Percentiles rank a stretch among this genome's conserved stretches.
These are phyloP conservation scores for Anseranas semipalmata DNA, from an alignment of 2,113 vertebrate genomes.

Conservation along the genomic window DNA sequence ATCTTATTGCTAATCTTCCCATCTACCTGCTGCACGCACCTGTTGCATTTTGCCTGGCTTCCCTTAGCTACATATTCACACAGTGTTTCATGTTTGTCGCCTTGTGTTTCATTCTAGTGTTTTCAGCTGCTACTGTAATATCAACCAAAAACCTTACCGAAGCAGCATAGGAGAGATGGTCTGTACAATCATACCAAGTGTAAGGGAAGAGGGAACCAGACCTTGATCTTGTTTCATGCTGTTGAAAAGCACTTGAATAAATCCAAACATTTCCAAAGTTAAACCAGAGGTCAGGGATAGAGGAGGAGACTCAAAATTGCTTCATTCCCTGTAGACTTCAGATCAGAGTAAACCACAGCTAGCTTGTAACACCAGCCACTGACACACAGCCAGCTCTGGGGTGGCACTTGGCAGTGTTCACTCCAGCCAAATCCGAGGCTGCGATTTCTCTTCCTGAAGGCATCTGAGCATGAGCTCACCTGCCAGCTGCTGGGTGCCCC, in stretches of 20 bases:
- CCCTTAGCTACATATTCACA: neutral
- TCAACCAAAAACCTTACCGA: neutral
- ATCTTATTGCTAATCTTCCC: neutral
- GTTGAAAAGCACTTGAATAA: neutral
- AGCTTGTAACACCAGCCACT: neutral
- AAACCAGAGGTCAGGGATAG: neutral
- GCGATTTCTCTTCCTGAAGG: neutral
- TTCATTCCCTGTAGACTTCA: neutral
- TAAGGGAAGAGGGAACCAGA: neutral
- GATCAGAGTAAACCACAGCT: neutral
- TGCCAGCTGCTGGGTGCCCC: neutral
- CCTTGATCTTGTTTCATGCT: neutral
- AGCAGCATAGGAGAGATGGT: neutral
- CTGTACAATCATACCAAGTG: neutral
- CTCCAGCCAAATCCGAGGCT: neutral
- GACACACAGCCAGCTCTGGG: neutral
- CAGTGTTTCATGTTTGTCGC: neutral
- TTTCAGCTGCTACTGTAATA: neutral
- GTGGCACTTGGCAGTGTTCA: neutral
- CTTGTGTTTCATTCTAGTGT: neutral
- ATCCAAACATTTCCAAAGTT: conserved; percentile 19
- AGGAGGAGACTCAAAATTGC: neutral
- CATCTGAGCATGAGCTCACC: neutral
- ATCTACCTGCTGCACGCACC: neutral
- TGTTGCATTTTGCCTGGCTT: neutral